Evolutionary conservation across 2,113 vertebrate species (phyloP).

Genomic region (Pteronura brasiliensis): DNA sequence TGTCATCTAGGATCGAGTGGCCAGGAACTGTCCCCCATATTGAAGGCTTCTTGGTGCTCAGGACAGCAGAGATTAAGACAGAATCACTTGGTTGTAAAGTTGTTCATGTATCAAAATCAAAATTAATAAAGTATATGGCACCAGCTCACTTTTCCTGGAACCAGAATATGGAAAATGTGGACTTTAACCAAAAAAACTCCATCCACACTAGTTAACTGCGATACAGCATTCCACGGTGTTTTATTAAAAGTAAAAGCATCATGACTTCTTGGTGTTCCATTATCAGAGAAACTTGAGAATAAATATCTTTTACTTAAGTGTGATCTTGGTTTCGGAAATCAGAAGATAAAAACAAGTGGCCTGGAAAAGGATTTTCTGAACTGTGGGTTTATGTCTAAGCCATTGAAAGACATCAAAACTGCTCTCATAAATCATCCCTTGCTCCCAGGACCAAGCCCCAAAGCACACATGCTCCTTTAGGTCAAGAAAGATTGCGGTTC

Average conservation of each 20-base stretch:
- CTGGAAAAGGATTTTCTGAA: not conserved
- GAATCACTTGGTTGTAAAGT: not conserved
- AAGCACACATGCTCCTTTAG: not conserved
- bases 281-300: not conserved
- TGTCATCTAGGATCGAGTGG: not conserved
- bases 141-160: not conserved
- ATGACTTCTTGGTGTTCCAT: not conserved
- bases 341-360: not conserved
- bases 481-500: not conserved
- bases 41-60: not conserved
- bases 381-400: not conserved
- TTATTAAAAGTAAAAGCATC: not conserved
- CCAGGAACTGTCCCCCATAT: not conserved
- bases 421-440: not conserved
- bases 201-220: not conserved
- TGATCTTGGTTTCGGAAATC: not conserved
- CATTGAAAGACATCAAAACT: not conserved
- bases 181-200: not conserved
- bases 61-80: not conserved
- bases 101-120: not conserved
- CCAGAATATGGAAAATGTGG: not conserved
- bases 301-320: not conserved
- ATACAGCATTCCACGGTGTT: not conserved
- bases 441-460: not conserved
- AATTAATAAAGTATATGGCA: not conserved